Percentiles rank a stretch among this genome's conserved stretches.
phyloP scores from a whole-genome alignment of 2,888 invertebrate species.

The Dolichopus griseipennis region DNA sequence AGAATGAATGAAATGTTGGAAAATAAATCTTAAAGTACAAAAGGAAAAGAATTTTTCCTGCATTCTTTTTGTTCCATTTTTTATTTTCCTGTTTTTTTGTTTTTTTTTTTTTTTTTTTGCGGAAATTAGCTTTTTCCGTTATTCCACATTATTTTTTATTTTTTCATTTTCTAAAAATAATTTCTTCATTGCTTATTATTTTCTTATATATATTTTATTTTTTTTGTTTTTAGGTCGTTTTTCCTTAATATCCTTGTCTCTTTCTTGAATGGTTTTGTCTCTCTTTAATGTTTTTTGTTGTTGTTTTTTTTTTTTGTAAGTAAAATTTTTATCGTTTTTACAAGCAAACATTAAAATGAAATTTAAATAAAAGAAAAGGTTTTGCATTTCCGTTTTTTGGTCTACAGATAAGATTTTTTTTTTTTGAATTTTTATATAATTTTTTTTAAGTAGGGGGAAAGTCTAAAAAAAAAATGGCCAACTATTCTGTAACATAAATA shows the following conservation, averaged over 20 bases:
- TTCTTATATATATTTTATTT: neutral
- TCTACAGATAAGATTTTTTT: neutral
- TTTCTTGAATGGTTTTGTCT: no score
- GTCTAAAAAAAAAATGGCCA: no score
- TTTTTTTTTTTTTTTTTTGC: neutral
- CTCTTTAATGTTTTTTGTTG: no score
- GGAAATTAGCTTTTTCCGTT: conserved; percentile 6
- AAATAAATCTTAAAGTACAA: neutral
- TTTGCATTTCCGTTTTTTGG: neutral
- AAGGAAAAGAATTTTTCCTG: neutral
- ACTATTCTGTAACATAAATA: no score
- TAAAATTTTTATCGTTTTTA: neutral
- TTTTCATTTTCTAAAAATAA: neutral
- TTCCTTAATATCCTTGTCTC: neutral
- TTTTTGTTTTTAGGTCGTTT: neutral
- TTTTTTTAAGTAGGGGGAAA: no score
- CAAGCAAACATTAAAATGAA: neutral
- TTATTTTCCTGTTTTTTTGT: neutral
- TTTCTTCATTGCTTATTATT: neutral
- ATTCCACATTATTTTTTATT: neutral
- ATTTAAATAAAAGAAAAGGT: neutral
- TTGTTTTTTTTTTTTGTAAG: no score
- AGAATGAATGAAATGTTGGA: no score
- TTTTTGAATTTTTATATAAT: no score
- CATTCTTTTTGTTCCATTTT: no score